Conservation (phyloP, 2,113 vertebrate genomes). For the Phocoena phocoena region DNA sequence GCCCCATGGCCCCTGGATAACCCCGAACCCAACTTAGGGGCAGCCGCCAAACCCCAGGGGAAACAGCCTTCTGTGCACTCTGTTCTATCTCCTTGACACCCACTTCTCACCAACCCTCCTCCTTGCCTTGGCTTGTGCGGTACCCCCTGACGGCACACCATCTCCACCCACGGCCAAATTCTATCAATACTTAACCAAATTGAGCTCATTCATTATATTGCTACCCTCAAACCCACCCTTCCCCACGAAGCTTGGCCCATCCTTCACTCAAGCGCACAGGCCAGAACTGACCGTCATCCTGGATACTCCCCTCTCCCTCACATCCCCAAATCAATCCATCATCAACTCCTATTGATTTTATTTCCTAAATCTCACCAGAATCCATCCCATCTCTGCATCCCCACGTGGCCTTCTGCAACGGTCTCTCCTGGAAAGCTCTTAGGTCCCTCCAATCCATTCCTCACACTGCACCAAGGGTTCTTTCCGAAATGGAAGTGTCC, state of each 20-base stretch:
- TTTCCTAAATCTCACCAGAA: background rate
- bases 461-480: background rate
- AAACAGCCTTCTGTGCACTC: background rate
- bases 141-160: too few relatives aligned
- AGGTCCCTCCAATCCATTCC: background rate
- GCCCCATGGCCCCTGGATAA: background rate
- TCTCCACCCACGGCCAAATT: background rate
- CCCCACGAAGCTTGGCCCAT: background rate
- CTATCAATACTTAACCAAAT: background rate
- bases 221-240: background rate
- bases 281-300: background rate
- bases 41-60: background rate
- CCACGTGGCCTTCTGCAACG: background rate
- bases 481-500: background rate
- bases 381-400: background rate
- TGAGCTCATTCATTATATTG: fast-evolving
- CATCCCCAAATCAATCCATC: background rate
- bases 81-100: too few relatives aligned
- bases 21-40: background rate
- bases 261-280: background rate
- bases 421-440: background rate
- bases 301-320: background rate
- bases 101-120: background rate
- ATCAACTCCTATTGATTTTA: background rate
- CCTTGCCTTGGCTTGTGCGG: background rate